Evolutionary conservation across 2,888 invertebrate species (phyloP).

Genomic region (Drosophila cognata): DNA sequence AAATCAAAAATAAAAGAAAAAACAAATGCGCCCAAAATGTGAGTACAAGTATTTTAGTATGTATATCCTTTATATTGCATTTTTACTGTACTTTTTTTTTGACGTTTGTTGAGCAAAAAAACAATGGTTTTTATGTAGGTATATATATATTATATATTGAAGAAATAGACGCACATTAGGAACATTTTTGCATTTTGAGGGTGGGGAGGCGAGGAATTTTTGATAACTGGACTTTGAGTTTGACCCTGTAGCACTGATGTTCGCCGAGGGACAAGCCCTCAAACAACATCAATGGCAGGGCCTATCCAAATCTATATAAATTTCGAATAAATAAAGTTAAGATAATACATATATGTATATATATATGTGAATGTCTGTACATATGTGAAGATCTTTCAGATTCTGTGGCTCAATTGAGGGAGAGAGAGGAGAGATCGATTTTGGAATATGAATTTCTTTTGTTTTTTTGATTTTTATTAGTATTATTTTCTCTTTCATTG

Average conservation of each 20-base stretch:
- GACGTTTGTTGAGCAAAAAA: constrained; percentile 31
- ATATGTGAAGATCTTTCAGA: constrained; percentile 28
- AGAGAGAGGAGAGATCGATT: constrained; percentile 12
- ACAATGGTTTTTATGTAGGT: constrained; percentile 15
- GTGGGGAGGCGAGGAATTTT: constrained; percentile 4
- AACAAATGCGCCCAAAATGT: constrained; percentile 46
- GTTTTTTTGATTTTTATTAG: constrained; percentile 2
- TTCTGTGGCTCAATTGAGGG: constrained; percentile 14
- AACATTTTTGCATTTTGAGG: constrained; percentile 20
- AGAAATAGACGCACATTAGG: constrained; percentile 38
- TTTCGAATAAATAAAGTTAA: constrained; percentile 28
- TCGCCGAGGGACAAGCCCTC: constrained; percentile 6
- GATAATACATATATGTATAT: constrained; percentile 33
- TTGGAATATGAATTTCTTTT: constrained; percentile 26
- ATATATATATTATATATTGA: constrained; percentile 15
- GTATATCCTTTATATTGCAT: constrained; percentile 40
- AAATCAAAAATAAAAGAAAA: constrained; percentile 1
- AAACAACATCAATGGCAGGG: constrained; percentile 31
- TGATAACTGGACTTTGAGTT: constrained; percentile 22
- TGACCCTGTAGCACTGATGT: constrained; percentile 16
- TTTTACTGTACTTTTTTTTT: constrained; percentile 50
- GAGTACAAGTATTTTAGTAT: constrained; percentile 55
- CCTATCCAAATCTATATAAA: constrained; percentile 19
- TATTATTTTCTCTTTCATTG: constrained; percentile 10
- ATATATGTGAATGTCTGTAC: constrained; percentile 45